phyloP scores from a whole-genome alignment of 2,113 vertebrate genomes.

The Hassar affinis region DNA sequence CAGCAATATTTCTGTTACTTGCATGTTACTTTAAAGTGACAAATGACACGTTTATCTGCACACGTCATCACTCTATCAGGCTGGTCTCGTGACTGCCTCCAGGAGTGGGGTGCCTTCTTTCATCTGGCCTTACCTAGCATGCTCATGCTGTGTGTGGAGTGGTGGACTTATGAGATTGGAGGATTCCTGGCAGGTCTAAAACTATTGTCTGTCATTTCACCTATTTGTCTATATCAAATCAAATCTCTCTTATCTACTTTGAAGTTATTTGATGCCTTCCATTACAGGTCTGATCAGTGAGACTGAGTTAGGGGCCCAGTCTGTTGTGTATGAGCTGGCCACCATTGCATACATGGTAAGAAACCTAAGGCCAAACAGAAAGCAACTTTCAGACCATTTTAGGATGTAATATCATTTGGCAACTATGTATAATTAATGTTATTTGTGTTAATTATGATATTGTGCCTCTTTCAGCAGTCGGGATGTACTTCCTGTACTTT shows the following conservation, averaged over 20 bases:
- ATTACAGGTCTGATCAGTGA: constrained; percentile 78
- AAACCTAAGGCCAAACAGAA: constrained; percentile 6
- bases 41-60: background rate
- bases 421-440: no score
- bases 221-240: background rate
- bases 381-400: background rate
- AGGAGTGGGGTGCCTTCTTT: constrained; percentile 81
- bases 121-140: constrained; percentile 81
- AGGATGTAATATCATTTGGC: no score
- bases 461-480: background rate
- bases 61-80: constrained; percentile 62
- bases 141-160: constrained; percentile 86
- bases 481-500: background rate
- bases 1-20: background rate
- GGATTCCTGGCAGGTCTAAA: constrained; percentile 80
- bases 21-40: background rate
- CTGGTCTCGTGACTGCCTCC: constrained; percentile 80
- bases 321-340: constrained; percentile 76
- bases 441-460: background rate
- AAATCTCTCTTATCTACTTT: background rate
- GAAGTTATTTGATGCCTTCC: background rate
- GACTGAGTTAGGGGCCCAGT: constrained; percentile 83
- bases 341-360: constrained; percentile 79
- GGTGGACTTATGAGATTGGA: constrained; percentile 86
- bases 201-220: background rate